A percentile compares a stretch with the other conserved stretches of the same genome.
Conservation (phyloP, 2,113 vertebrate genomes). For the Centropus bengalensis region DNA sequence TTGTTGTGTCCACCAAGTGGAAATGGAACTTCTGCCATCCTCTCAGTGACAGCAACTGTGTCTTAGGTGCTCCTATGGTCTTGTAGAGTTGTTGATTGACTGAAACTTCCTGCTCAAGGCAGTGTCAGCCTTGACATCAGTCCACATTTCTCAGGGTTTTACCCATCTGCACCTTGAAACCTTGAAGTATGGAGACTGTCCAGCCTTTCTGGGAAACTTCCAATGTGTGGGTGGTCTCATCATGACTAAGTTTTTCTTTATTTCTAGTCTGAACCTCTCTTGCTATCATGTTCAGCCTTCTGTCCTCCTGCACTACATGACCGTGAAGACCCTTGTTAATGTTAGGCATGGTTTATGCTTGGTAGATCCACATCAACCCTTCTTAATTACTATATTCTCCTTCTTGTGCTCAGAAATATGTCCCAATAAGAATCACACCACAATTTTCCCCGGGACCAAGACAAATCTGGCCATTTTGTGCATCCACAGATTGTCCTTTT, state of each 20-base stretch:
- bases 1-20: neutral
- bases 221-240: neutral
- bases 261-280: neutral
- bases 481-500: neutral
- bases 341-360: neutral
- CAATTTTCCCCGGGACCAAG: neutral
- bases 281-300: neutral
- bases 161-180: neutral
- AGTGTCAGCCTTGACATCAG: neutral
- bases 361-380: neutral
- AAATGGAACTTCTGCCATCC: neutral
- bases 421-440: neutral
- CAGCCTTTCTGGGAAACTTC: accelerated
- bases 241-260: neutral
- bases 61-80: accelerated
- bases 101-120: neutral
- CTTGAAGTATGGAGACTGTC: neutral
- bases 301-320: neutral
- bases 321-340: neutral
- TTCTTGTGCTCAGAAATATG: neutral
- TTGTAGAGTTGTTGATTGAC: neutral
- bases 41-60: neutral
- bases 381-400: neutral
- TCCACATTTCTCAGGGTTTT: neutral
- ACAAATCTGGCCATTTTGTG: neutral